Percentiles rank a stretch among this genome's conserved stretches.
Conservation (phyloP, 2,113 vertebrate genomes). For the Phaethornis superciliosus region DNA sequence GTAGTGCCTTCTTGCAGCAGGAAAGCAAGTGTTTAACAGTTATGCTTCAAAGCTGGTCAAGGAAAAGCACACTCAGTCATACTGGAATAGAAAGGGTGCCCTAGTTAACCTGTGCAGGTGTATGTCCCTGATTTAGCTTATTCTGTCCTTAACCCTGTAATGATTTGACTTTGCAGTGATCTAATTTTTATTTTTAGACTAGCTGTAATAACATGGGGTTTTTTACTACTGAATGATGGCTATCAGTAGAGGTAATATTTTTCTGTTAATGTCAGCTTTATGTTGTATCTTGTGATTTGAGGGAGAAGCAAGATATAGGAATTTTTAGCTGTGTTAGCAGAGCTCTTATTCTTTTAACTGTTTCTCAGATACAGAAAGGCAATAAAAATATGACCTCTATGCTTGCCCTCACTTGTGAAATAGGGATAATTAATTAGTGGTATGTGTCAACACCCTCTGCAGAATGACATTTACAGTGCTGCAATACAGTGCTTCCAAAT, state of each 20-base stretch:
- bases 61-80: neutral
- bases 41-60: neutral
- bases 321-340: neutral
- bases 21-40: neutral
- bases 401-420: neutral
- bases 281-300: neutral
- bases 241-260: neutral
- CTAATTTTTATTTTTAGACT: neutral
- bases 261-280: neutral
- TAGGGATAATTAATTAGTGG: neutral
- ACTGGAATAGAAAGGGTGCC: neutral
- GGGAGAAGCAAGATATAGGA: neutral
- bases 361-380: neutral
- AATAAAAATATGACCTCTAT: neutral
- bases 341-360: neutral
- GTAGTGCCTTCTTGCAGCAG: slow-evolving; percentile 30
- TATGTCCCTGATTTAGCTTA: neutral
- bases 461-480: neutral
- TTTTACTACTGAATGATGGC: neutral
- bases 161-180: neutral
- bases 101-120: neutral
- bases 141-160: neutral
- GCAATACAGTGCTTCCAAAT: neutral
- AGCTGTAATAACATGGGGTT: neutral
- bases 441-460: neutral